Conservation (phyloP, 2,797 vertebrate genomes). For the Smutsia gigantea region DNA sequence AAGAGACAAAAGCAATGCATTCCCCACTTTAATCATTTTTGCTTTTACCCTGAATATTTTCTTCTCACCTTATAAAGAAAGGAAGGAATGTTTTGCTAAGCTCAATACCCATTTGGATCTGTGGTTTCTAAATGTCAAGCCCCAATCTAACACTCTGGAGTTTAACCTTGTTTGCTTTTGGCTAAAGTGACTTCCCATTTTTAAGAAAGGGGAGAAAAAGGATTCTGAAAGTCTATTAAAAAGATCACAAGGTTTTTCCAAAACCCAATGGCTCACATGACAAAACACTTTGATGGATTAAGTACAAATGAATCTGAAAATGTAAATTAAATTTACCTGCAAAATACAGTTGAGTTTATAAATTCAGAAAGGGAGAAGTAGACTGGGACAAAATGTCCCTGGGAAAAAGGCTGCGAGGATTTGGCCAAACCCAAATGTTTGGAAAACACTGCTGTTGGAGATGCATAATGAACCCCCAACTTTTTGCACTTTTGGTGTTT, state of each 20-base stretch:
- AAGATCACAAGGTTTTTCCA: slow-evolving; percentile 55
- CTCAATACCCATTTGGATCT: slow-evolving; percentile 66
- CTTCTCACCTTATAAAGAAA: slow-evolving; percentile 78
- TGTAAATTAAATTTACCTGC: slow-evolving; percentile 68
- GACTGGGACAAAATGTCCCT: slow-evolving; percentile 47
- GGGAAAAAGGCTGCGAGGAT: slow-evolving; percentile 27
- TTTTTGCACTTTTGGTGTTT: slow-evolving; percentile 71
- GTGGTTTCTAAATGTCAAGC: slow-evolving; percentile 73
- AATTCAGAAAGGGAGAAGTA: slow-evolving; percentile 15
- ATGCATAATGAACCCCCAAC: slow-evolving; percentile 22
- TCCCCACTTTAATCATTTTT: slow-evolving; percentile 60
- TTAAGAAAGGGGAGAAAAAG: slow-evolving; percentile 69
- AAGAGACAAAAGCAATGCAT: slow-evolving; percentile 31
- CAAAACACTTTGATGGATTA: slow-evolving; percentile 59
- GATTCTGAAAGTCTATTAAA: slow-evolving; percentile 62
- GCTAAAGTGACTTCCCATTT: slow-evolving; percentile 71
- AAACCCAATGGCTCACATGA: slow-evolving; percentile 24
- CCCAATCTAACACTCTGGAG: slow-evolving; percentile 60
- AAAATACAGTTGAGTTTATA: slow-evolving; percentile 55
- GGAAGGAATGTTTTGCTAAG: slow-evolving; percentile 64
- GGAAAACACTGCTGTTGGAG: slow-evolving; percentile 66
- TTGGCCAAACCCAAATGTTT: slow-evolving; percentile 69
- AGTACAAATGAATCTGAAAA: slow-evolving; percentile 58
- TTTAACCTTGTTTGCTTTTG: slow-evolving; percentile 76
- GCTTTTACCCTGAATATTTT: slow-evolving; percentile 75